Base-by-base conservation (phyloP, 2,797 vertebrate species). In the Typhlichthys subterraneus region DNA sequence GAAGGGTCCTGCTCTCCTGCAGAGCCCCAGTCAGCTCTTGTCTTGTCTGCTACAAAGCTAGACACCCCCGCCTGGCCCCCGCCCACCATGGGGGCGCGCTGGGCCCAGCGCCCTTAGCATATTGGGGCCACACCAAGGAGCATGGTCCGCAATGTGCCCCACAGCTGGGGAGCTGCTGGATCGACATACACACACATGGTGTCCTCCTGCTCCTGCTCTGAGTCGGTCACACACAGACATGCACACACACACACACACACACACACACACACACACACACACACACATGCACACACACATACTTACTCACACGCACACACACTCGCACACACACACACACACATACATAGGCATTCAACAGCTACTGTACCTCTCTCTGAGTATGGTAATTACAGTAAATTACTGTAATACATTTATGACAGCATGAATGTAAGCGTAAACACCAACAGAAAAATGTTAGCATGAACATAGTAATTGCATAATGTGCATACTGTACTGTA, bases 1-100 rank as follows among this genome's bases (percentile, higher is more conserved):
- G 89, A 87, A 80, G 82, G 83, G 82, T 88, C 85, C 78, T 74
- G 77, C 85, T 85, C 88, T 89, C 91, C 89, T 89, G 91, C 92
- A 92, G 91, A 79, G 91, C 78, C 78, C 82, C 77, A 85, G 83
- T 84, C 87, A 67, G 87, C 88, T 89, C 90, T 90, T 87, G 90
- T 91, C 87, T 33, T 88, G 81, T 67, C 81, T 70, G 63, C 78
- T 86, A 91, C 89, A 93, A 92, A 89, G 59, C 82, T 78, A 86
- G 81, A 76, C 70, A 70, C 54, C 69, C 84, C 79, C 77, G 19
- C 54, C 70, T 42, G 53, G 38, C 57, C 57, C 59, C 59, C 9
- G 48, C 17, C 13, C 19, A 14, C 53, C 55, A 19, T 5, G 5
- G 9, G 51, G 33, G 52, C 65, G 1, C 45, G 89, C 85, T 89